Conservation (phyloP, 2,797 vertebrate genomes). For the Bradypodion ventrale region DNA sequence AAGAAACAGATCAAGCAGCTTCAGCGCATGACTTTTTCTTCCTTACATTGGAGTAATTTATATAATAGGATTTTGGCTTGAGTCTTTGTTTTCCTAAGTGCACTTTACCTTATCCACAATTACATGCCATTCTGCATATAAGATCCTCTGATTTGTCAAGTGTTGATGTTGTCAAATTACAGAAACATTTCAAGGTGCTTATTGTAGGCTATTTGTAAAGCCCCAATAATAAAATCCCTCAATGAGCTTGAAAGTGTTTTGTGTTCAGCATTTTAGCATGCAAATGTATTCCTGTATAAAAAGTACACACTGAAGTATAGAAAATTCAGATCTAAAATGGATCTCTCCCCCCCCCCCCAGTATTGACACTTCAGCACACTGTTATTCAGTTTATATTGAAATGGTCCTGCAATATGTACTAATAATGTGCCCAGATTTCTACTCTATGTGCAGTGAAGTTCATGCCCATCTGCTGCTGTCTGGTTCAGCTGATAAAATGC, state of each 20-base stretch:
- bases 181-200: neutral
- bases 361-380: neutral
- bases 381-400: slow-evolving; percentile 42
- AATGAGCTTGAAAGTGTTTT: neutral
- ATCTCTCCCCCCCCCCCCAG: neutral
- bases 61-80: too few species aligned
- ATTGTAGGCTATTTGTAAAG: neutral
- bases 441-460: slow-evolving; percentile 59
- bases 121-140: neutral
- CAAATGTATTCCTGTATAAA: slow-evolving; percentile 25
- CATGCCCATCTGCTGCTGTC: slow-evolving; percentile 68
- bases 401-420: slow-evolving; percentile 32
- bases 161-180: neutral
- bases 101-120: neutral
- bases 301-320: neutral
- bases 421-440: slow-evolving; percentile 59
- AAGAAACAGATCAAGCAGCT: slow-evolving; percentile 66
- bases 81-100: neutral
- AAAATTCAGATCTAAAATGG: slow-evolving; percentile 19
- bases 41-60: too few species aligned
- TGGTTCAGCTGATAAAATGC: slow-evolving; percentile 75
- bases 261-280: slow-evolving; percentile 20
- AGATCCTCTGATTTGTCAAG: neutral
- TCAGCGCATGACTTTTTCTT: too few species aligned
- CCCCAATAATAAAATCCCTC: slow-evolving; percentile 22